Percentiles rank a stretch among this genome's conserved stretches.
phyloP scores from a whole-genome alignment of 2,888 invertebrate genomes.

The Aphodius granarius region DNA sequence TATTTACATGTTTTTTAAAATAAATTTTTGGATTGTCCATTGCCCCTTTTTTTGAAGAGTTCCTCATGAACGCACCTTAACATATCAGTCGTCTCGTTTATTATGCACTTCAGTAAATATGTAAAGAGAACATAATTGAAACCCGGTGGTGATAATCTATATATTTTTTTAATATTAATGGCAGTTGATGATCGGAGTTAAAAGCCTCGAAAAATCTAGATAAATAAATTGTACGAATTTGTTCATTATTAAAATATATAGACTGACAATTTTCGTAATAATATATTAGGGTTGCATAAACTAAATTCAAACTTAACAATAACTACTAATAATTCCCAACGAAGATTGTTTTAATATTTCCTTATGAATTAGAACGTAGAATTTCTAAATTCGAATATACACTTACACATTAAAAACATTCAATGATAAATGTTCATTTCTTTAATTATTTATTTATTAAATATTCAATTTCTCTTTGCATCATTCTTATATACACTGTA shows the following conservation, averaged over 20 bases:
- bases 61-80: neutral
- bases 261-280: neutral
- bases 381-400: constrained; percentile 25
- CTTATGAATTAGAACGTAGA: neutral
- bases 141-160: neutral
- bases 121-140: neutral
- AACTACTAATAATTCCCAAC: neutral
- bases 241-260: neutral
- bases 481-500: neutral
- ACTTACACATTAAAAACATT: constrained; percentile 45
- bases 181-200: constrained; percentile 1
- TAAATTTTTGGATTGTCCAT: constrained; percentile 22
- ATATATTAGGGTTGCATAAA: neutral
- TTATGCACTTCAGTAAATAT: neutral
- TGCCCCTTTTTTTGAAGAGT: neutral
- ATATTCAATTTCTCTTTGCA: neutral
- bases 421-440: constrained; percentile 39
- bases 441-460: constrained; percentile 15
- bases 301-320: neutral
- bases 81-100: neutral
- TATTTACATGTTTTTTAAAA: neutral
- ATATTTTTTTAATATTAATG: neutral
- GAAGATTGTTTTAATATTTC: neutral
- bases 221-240: no score
- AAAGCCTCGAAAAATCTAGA: neutral